Percentiles rank a stretch among this genome's conserved stretches.
These are phyloP conservation scores for Caenorhabditis sp. DNA, from an alignment of 2,888 invertebrate species.

Conservation along the genomic window DNA sequence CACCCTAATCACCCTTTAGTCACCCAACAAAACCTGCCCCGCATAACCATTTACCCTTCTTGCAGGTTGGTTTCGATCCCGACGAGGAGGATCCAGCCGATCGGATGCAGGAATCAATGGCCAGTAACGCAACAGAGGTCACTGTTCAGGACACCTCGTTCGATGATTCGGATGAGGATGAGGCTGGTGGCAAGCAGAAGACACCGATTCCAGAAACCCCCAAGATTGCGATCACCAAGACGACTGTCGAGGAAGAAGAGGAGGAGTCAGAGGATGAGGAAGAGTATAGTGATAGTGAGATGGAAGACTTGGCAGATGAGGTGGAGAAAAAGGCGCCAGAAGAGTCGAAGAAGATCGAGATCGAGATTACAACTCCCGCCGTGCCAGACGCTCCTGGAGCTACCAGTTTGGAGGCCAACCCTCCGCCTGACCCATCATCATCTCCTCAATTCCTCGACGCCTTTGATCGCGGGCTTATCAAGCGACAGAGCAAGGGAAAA, in stretches of 20 bases:
- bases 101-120: constrained; percentile 44
- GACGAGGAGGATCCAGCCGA: constrained; percentile 59
- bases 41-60: constrained; percentile 10
- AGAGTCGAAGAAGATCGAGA: constrained; percentile 14
- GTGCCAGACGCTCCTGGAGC: constrained; percentile 2
- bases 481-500: constrained; percentile 69
- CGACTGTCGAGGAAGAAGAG: constrained; percentile 23
- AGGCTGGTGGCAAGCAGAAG: neutral
- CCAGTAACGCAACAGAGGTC: constrained; percentile 52
- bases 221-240: constrained; percentile 12
- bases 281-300: constrained; percentile 66
- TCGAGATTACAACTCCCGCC: constrained; percentile 3
- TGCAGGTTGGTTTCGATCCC: constrained; percentile 65
- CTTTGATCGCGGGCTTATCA: constrained; percentile 67
- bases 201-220: neutral
- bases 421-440: constrained; percentile 47
- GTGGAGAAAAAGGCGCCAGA: constrained; percentile 52
- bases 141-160: constrained; percentile 57
- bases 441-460: constrained; percentile 62
- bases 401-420: constrained; percentile 39
- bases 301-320: constrained; percentile 69
- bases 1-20: too few relatives aligned
- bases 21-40: neutral
- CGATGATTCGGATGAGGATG: constrained; percentile 20
- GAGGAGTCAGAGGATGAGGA: constrained; percentile 41